Evolutionary conservation across 2,888 invertebrate species (phyloP), one percentile per base, ranked within the genome.

Genomic region (Rhamphomyia laevipes): DNA sequence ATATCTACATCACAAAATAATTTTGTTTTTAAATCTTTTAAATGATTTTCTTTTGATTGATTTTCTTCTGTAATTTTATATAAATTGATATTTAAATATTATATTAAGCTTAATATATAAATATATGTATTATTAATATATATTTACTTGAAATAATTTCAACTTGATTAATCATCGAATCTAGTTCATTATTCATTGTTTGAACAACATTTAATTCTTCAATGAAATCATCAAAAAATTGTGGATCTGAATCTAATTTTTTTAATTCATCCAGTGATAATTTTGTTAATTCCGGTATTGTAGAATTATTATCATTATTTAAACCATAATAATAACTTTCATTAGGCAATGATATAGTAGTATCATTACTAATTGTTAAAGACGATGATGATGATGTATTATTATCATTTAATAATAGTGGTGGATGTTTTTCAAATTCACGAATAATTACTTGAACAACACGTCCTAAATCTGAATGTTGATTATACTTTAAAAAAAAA

Each of bases 361-460:
- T 47, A 50, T 45, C 35, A 52, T 52, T 49, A 50, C 48, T 46
- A 48, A 33, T 45, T 50, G 41, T 38, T 52, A 49, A 49, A 41
- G 42, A 49, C 44, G 50, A 47, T 47, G 46, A 51, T 48, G 38
- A 52, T 52, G 52, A 43, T 43, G 7, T 35, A 40, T 40, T 49
- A 13, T 46, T 33, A 18, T 54, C 53, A 21, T 35, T 67, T 48
- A 68, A 50, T 51, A 77, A 60, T 43, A 72, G 73, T 47, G 74
- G 79, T 53, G 77, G 80, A 62, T 71, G 80, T 59, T 80, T 76
- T 65, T 85, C 82, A 58, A 84, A 84, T 67, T 88, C 87, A 48
- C 87, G 73, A 53, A 84, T 84, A 44, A 87, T 82, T 17, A 84
- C 87, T 65, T 86, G 86, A 0, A 87, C 87, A 4, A 88, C 81